Base-by-base conservation (phyloP, 1,140 invertebrate genomes). In the Anoplophora glabripennis region DNA sequence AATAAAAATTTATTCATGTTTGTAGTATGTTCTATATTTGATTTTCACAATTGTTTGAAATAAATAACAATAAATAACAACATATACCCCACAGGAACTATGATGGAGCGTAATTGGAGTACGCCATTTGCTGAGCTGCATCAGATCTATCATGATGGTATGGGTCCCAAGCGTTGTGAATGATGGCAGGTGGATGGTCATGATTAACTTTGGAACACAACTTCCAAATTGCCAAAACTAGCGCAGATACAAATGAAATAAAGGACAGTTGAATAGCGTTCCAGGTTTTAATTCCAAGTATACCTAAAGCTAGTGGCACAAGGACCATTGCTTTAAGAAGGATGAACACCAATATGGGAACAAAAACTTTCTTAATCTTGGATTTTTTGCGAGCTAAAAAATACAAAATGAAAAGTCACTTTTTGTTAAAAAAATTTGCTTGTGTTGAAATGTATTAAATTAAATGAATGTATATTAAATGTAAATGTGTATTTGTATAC, bases 141-240 rank as follows among this genome's bases (percentile, higher is more conserved):
- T 85, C 61, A 35, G 64, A 42, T 63, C 63, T 71, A 56, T 78
- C 74, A 34, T 85, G 85, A 36, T 48, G 57, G 34, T 62, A 54
- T 37, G 57, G 54, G 40, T 60, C 57, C 15, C 40, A 59, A 21
- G 36, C 36, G 40, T 66, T 45, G 40, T 63, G 60, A 37, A 63
- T 63, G 33, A 86, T 75, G 72, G 79, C 79, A 1, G 85, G 82
- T 63, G 87, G 86, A 57, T 81, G 79, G 68, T 85, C 81, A 73
- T 89, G 87, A 57, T 86, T 86, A 61, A 92, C 86, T 80, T 92
- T 92, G 72, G 90, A 89, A 79, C 89, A 91, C 47, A 92, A 79
- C 72, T 91, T 89, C 83, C 90, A 92, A 74, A 92, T 87, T 63
- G 88, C 89, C 72, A 92, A 79, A 61, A 86, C 88, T 58, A 90